Evolutionary conservation across 2,797 vertebrate species (phyloP).

Genomic region (Gambelia wislizenii): DNA sequence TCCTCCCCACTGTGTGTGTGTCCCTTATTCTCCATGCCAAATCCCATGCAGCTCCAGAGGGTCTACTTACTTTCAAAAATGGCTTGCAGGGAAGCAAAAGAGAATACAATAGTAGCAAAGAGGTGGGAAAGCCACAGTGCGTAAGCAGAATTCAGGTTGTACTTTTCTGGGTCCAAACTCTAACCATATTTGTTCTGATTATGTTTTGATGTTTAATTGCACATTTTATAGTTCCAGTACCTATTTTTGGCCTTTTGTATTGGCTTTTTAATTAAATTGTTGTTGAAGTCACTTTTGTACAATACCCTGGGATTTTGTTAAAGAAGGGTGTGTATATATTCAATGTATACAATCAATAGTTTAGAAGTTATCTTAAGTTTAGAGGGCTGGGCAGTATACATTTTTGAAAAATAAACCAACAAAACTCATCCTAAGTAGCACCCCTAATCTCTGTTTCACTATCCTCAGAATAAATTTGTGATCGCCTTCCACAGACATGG

Average conservation of each 20-base stretch:
- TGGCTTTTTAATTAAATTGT: background rate
- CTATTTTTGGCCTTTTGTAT: background rate
- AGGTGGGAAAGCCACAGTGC: background rate
- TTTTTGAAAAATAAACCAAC: background rate
- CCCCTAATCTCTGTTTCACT: background rate
- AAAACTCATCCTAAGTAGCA: background rate
- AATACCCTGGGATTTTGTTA: background rate
- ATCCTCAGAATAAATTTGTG: background rate
- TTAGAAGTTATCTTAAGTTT: background rate
- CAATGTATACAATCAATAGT: background rate
- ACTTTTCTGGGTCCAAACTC: background rate
- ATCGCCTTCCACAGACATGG: slow-evolving; percentile 1
- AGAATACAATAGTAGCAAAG: background rate
- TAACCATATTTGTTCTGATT: background rate
- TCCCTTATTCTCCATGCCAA: too few relatives aligned
- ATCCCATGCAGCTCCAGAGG: background rate
- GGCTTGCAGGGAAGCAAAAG: background rate
- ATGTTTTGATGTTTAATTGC: background rate
- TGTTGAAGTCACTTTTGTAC: background rate
- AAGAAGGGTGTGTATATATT: background rate
- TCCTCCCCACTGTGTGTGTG: background rate
- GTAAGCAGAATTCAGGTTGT: background rate
- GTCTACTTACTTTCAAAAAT: background rate
- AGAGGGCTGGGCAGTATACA: background rate
- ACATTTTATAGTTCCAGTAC: background rate